A percentile compares a stretch with the other conserved stretches of the same genome.
Conservation (phyloP, 2,113 vertebrate species). For the Perca schrenkii region DNA sequence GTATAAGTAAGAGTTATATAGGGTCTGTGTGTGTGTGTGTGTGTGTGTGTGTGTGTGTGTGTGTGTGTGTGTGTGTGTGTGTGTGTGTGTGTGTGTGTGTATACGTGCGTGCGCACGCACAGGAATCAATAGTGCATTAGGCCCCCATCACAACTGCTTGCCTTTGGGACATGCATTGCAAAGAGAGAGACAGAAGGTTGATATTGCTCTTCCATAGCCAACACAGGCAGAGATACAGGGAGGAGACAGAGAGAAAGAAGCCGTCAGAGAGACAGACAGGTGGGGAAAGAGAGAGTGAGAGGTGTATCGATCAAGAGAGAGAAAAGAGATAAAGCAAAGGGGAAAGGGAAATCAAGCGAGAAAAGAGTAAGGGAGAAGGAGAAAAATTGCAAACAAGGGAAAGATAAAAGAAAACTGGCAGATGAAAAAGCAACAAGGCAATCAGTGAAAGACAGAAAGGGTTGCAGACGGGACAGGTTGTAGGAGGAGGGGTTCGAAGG, state of each 20-base stretch:
- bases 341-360: constrained; percentile 35
- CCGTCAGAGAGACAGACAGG: constrained; percentile 59
- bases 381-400: constrained; percentile 17
- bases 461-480: constrained; percentile 19
- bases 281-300: constrained; percentile 20
- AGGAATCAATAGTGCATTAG: constrained; percentile 85
- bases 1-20: background rate
- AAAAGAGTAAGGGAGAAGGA: background rate
- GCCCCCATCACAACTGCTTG: constrained; percentile 77
- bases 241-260: constrained; percentile 49
- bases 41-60: constrained; percentile 3
- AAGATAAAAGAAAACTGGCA: background rate
- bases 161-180: constrained; percentile 64
- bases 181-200: constrained; percentile 48
- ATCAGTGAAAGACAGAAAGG: constrained; percentile 4
- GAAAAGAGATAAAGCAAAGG: constrained; percentile 25
- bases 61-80: constrained; percentile 33
- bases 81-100: constrained; percentile 22
- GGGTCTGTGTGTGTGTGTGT: background rate
- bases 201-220: constrained; percentile 44
- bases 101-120: constrained; percentile 59
- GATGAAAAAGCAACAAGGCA: constrained; percentile 33
- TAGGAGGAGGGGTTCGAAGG: constrained; percentile 23
- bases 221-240: constrained; percentile 39
- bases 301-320: constrained; percentile 54